Evolutionary conservation across 1,140 invertebrate species (phyloP).

Genomic region (Drosophila pectinifera): DNA sequence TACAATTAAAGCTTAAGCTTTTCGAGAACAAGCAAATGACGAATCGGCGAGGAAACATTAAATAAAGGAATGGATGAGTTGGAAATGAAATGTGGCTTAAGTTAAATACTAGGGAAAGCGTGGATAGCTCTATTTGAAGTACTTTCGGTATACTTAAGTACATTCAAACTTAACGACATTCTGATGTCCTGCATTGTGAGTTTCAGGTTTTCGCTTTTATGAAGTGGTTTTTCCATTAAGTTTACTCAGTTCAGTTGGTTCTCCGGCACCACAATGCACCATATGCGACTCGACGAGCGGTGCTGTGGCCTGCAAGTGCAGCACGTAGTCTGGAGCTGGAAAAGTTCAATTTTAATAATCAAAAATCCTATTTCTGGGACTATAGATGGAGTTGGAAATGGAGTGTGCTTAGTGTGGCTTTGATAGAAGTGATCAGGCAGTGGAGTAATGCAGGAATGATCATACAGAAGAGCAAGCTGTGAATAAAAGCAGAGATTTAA

Average conservation of each 20-base stretch:
- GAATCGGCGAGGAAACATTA: background rate
- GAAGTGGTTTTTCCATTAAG: slow-evolving; percentile 46
- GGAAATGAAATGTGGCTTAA: slow-evolving; percentile 18
- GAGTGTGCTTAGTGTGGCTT: slow-evolving; percentile 1
- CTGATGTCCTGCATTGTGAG: background rate
- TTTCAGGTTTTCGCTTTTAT: background rate
- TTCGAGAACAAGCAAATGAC: slow-evolving; percentile 16
- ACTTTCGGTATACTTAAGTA: slow-evolving; percentile 23
- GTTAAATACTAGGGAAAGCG: slow-evolving; percentile 7
- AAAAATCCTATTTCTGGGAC: background rate
- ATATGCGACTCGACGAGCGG: slow-evolving; percentile 62
- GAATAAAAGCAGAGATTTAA: slow-evolving; percentile 24
- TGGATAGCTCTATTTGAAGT: slow-evolving; percentile 11
- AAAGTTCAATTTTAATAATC: slow-evolving; percentile 11
- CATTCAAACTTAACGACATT: slow-evolving; percentile 23
- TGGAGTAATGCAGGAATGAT: slow-evolving; percentile 9
- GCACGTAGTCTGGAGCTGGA: slow-evolving; percentile 66
- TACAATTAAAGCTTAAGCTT: slow-evolving; percentile 32
- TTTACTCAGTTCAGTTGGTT: slow-evolving; percentile 59
- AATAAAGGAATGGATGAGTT: slow-evolving; percentile 37
- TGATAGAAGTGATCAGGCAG: slow-evolving; percentile 29
- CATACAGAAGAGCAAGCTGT: slow-evolving; percentile 37
- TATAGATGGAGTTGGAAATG: background rate
- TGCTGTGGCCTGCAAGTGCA: slow-evolving; percentile 65
- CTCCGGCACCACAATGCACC: slow-evolving; percentile 24